A percentile compares a stretch with the other conserved stretches of the same genome.
Evolutionary conservation across 2,797 vertebrate genomes (phyloP).

Genomic region (Phoxinus dragarum): DNA sequence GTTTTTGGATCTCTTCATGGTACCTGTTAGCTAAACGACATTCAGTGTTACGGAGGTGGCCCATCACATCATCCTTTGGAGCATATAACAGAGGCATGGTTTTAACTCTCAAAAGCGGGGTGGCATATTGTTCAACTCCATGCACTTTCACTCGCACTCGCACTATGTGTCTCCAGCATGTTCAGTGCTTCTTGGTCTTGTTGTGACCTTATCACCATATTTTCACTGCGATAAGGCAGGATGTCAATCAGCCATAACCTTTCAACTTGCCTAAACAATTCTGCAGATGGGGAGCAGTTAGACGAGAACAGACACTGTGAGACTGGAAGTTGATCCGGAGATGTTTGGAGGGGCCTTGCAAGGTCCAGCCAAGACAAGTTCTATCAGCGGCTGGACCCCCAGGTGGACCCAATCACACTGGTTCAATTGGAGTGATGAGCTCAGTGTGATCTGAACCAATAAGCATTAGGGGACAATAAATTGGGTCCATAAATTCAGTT

Average conservation of each 20-base stretch:
- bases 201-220: not conserved
- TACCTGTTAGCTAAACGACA: not conserved
- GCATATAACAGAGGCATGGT: not conserved
- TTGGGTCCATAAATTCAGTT: not conserved
- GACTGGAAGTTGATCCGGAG: not conserved
- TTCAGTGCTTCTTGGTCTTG: not conserved
- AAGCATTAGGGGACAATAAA: slow-evolving; percentile 2
- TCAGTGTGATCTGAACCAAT: slow-evolving; percentile 21
- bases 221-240: not conserved
- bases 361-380: not conserved
- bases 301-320: not conserved
- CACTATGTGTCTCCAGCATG: not conserved
- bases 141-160: not conserved
- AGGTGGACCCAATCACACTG: not conserved
- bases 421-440: slow-evolving; percentile 25
- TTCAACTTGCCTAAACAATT: not conserved
- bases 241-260: not conserved
- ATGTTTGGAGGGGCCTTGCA: not conserved
- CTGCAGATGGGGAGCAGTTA: not conserved
- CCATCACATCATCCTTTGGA: slow-evolving; percentile 11
- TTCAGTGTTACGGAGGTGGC: slow-evolving; percentile 1
- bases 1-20: not conserved
- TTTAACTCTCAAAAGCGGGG: not conserved
- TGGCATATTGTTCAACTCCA: not conserved
- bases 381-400: not conserved